Base-by-base conservation (phyloP, 2,113 vertebrate genomes). In the Meleagris gallopavo region DNA sequence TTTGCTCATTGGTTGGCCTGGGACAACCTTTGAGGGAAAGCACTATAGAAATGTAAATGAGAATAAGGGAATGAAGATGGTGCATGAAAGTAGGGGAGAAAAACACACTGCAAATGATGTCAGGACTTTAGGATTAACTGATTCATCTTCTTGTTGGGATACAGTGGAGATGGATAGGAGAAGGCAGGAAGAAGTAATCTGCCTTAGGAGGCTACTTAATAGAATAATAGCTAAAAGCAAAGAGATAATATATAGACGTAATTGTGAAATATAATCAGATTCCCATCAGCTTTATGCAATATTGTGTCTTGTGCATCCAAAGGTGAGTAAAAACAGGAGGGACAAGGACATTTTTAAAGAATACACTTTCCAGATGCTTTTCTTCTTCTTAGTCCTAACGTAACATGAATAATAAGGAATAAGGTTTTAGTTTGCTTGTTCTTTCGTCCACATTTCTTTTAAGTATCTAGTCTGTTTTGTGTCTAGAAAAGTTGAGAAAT, bases 171-270 rank as follows among this genome's bases (percentile, higher is more conserved):
- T 62, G 81, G 30, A 92, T 89, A 75, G 61, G 32, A 72, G 58
- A 90, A 76, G 29, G 41, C 64, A 62, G 74, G 77, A 73, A 82
- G 55, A 89, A 81, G 25, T 77, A 52, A 64, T 77, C 69, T 81
- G 34, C 72, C 86, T 80, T 55, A 87, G 43, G 40, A 52, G 32
- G 6, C 45, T 85, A 57, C 38, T 84, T 70, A 90, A 91, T 70
- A 85, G 91, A 92, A 20, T 64, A 84, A 74, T 71, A 92, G 61
- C 65, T 85, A 67, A 89, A 89, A 93, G 72, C 48, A 96, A 90
- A 90, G 25, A 30, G 29, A 45, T 11, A 57, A 64, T 90, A 32
- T 82, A 71, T 29, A 41, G n/a, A 16, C n/a, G 24, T 80, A 79
- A 80, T 22, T 45, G 50, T 91, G 71, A 93, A 92, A 89, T 90